These are phyloP conservation scores for Aeoliscus strigatus DNA, from an alignment of 2,797 vertebrate genomes.

Conservation along the genomic window DNA sequence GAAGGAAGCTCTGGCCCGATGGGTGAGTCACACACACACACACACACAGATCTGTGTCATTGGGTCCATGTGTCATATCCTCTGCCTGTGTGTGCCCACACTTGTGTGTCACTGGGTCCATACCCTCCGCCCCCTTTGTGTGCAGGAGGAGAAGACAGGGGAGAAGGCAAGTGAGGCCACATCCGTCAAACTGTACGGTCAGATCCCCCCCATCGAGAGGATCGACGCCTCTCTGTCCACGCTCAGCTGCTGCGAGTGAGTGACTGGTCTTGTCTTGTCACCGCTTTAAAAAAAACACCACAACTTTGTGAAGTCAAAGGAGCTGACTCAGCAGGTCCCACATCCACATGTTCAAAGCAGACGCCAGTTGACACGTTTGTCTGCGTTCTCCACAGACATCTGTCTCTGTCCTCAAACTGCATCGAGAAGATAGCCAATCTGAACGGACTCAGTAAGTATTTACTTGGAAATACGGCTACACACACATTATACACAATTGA, in stretches of 20 bases:
- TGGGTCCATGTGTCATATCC: too few relatives aligned
- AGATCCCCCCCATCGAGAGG: constrained; percentile 92
- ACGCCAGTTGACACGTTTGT: not conserved
- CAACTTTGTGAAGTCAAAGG: not conserved
- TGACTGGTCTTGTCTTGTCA: constrained; percentile 6
- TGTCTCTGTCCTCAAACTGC: constrained; percentile 95
- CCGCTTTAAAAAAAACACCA: not conserved
- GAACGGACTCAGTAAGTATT: constrained; percentile 89
- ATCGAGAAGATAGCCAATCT: constrained; percentile 97
- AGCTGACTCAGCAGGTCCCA: not conserved
- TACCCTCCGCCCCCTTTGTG: too few relatives aligned
- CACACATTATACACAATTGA: not conserved
- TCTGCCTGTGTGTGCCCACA: too few relatives aligned
- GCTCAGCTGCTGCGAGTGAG: constrained; percentile 91
- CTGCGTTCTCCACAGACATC: constrained; percentile 74
- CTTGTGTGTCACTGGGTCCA: too few relatives aligned
- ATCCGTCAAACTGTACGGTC: constrained; percentile 87
- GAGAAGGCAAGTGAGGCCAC: constrained; percentile 85
- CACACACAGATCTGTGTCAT: too few relatives aligned
- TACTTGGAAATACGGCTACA: constrained; percentile 3
- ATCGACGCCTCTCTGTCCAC: constrained; percentile 89
- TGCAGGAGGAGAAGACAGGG: constrained; percentile 86
- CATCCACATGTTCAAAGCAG: not conserved
- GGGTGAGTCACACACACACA: constrained; percentile 52
- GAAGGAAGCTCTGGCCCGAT: constrained; percentile 57